phyloP scores from a whole-genome alignment of 2,888 invertebrate species.

The Drosophila paramelanica region DNA sequence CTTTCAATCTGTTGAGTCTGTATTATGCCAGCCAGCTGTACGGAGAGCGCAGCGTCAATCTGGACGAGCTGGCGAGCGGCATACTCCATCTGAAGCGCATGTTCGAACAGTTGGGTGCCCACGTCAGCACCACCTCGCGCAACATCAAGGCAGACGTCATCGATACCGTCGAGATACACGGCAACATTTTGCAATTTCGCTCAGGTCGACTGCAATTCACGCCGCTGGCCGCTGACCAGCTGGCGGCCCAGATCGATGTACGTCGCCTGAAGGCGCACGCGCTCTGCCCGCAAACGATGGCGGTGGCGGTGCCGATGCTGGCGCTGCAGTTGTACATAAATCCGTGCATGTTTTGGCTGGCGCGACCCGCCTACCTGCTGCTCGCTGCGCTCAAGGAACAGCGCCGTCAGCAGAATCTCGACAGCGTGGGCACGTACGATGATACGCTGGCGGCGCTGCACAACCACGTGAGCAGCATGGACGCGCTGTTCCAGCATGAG shows the following conservation, averaged over 20 bases:
- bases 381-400: slow-evolving; percentile 83
- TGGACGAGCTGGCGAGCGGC: slow-evolving; percentile 79
- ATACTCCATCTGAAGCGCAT: slow-evolving; percentile 77
- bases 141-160: slow-evolving; percentile 86
- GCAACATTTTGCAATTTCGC: slow-evolving; percentile 82
- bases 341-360: slow-evolving; percentile 89
- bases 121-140: slow-evolving; percentile 85
- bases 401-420: slow-evolving; percentile 47
- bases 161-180: slow-evolving; percentile 87
- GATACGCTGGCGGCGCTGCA: slow-evolving; percentile 57
- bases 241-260: slow-evolving; percentile 84
- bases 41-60: slow-evolving; percentile 68
- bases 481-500: slow-evolving; percentile 88
- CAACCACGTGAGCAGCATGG: slow-evolving; percentile 66
- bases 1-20: slow-evolving; percentile 90
- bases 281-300: slow-evolving; percentile 89
- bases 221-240: slow-evolving; percentile 71
- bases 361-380: slow-evolving; percentile 88
- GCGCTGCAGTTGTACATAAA: slow-evolving; percentile 92
- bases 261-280: slow-evolving; percentile 87
- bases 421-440: slow-evolving; percentile 22
- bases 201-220: slow-evolving; percentile 74
- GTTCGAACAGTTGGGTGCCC: slow-evolving; percentile 84
- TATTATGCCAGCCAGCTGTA: slow-evolving; percentile 82
- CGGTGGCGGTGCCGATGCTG: slow-evolving; percentile 89